Base-by-base conservation (phyloP, 2,797 vertebrate species). In the Tangara arthus region DNA sequence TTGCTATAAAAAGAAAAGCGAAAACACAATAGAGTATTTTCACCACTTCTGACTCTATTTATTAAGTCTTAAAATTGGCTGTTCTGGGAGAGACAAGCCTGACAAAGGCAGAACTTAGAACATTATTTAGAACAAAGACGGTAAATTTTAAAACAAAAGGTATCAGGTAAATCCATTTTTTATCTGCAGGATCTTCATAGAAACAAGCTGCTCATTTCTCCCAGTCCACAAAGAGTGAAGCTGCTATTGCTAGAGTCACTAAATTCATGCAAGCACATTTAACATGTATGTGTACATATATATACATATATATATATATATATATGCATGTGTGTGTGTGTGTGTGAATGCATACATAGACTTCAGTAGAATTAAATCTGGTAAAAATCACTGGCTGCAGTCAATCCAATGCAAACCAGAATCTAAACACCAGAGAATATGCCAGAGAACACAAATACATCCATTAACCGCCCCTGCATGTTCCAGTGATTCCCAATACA, bases 381-480 rank as follows among this genome's bases (percentile, higher is more conserved):
- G 20, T 11, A n/a, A 57, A 53, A 82, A 71, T 26, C 46, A 15
- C 10, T 15, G 47, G 52, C 35, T 82, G 30, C 28, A 82, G 60
- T 8, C 32, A 59, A 16, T 34, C 27, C 18, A 60, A 8, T 12
- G 30, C 19, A 87, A 21, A 49, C 9, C 16, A 77, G 37, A 57
- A 59, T 39, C 30, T 9, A 80, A 53, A 32, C 13, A 47, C 5
- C n/a, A 64, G 55, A 34, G 16, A 46, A 56, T 7, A 42, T 0
- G 1, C 18, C 34, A 60, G 21, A n/a, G n/a, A 63, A 55, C 49
- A 73, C 12, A 61, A 39, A 34, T 3, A 22, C 4, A 47, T 20
- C 24, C 15, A 8, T 61, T 55, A 69, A 42, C 3, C 26, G 27
- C 3, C 9, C 22, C 65, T 52, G 42, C 0, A 0, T 4, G 2